phyloP scores from a whole-genome alignment of 2,113 vertebrate genomes.

The Calonectris borealis region DNA sequence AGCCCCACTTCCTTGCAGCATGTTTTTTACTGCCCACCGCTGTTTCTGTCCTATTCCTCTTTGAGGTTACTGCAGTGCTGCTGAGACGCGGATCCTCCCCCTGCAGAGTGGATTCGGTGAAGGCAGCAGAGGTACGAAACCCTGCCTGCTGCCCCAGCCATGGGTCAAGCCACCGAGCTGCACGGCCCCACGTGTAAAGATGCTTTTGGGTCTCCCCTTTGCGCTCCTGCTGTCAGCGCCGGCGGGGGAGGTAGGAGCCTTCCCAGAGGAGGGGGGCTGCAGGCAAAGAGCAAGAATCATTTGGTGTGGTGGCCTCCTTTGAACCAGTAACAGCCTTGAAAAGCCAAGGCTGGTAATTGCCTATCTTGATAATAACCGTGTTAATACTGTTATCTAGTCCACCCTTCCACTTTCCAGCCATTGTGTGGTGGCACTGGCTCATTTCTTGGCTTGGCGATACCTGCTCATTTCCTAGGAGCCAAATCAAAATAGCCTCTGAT shows the following conservation, averaged over 20 bases:
- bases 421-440: not conserved
- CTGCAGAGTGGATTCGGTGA: not conserved
- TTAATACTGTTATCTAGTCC: not conserved
- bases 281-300: not conserved
- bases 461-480: not conserved
- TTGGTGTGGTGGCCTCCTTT: not conserved
- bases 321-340: not conserved
- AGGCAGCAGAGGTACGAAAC: not conserved
- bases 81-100: rapidly evolving
- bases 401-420: constrained; percentile 4
- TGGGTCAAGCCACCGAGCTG: rapidly evolving
- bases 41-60: not conserved
- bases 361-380: not conserved
- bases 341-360: not conserved
- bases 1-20: rapidly evolving
- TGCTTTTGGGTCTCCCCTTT: not conserved
- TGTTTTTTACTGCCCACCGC: not conserved
- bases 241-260: rapidly evolving
- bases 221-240: not conserved
- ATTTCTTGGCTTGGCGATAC: not conserved
- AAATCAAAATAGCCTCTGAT: constrained; percentile 20
- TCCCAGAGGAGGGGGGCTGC: not conserved
- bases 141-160: not conserved
- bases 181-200: rapidly evolving
- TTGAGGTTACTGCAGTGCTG: rapidly evolving